A percentile compares a stretch with the other conserved stretches of the same genome.
Conservation (phyloP, 2,797 vertebrate species). For the Pipistrellus pipistrellus region DNA sequence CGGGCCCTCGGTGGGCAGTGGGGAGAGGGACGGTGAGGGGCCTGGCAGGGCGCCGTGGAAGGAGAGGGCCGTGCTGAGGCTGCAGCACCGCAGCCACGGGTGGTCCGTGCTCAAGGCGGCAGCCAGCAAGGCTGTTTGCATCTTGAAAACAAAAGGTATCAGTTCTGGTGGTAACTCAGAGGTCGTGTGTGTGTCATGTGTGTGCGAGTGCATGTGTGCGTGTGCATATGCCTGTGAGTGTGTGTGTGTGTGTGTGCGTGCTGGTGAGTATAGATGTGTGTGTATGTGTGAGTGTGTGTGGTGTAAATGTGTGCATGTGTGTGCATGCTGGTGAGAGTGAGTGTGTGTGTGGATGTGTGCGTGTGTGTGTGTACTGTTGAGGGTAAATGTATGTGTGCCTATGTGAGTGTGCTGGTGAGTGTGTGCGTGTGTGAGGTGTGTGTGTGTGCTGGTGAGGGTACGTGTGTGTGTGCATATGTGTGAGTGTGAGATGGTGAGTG, state of each 20-base stretch:
- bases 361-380: neutral
- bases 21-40: slow-evolving; percentile 8
- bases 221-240: neutral
- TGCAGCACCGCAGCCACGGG: neutral
- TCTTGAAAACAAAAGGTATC: neutral
- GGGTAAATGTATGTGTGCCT: neutral
- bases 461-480: neutral
- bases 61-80: neutral
- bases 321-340: neutral
- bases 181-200: neutral
- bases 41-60: too few relatives aligned
- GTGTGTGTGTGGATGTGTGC: neutral
- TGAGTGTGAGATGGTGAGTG: neutral
- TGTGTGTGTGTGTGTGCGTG: neutral
- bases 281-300: neutral
- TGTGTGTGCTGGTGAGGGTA: neutral
- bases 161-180: neutral
- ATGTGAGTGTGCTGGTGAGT: neutral
- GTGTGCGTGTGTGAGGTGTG: neutral
- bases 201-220: neutral
- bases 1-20: slow-evolving; percentile 21
- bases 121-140: neutral
- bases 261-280: neutral
- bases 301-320: neutral
- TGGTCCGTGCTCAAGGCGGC: neutral